Evolutionary conservation across 2,113 vertebrate genomes (phyloP).

Genomic region (Morone saxatilis): DNA sequence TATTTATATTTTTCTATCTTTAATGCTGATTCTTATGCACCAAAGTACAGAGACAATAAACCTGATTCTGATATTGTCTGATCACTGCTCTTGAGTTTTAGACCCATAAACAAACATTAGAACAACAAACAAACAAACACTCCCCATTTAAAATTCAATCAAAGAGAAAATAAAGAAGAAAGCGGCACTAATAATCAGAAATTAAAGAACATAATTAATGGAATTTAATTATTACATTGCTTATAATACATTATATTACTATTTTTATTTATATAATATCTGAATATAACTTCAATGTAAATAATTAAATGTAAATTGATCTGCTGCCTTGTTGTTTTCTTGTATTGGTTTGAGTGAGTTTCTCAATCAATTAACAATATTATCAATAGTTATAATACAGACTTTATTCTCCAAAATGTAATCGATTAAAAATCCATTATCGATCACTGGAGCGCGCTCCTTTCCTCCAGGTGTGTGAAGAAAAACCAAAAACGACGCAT

Average conservation of each 20-base stretch:
- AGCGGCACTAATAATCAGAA: background rate
- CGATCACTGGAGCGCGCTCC: background rate
- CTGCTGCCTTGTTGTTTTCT: background rate
- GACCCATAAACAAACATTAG: background rate
- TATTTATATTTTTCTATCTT: too few relatives aligned
- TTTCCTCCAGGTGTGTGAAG: slow-evolving; percentile 39
- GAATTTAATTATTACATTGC: background rate
- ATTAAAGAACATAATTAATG: background rate
- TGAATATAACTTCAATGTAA: too few relatives aligned
- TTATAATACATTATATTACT: too few relatives aligned
- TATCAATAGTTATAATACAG: too few relatives aligned
- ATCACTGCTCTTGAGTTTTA: background rate
- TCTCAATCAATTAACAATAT: background rate
- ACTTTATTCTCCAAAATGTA: background rate
- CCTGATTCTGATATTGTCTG: too few relatives aligned
- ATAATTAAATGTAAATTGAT: background rate
- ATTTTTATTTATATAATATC: background rate
- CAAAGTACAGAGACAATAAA: too few relatives aligned
- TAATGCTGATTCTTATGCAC: too few relatives aligned
- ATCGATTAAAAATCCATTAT: slow-evolving; percentile 10
- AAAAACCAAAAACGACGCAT: rapidly evolving
- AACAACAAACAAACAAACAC: background rate
- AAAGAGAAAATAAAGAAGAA: background rate
- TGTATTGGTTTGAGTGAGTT: background rate
- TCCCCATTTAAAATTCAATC: background rate